These are phyloP conservation scores for Ceratina calcarata DNA, from an alignment of 1,140 invertebrate species.

Conservation along the genomic window DNA sequence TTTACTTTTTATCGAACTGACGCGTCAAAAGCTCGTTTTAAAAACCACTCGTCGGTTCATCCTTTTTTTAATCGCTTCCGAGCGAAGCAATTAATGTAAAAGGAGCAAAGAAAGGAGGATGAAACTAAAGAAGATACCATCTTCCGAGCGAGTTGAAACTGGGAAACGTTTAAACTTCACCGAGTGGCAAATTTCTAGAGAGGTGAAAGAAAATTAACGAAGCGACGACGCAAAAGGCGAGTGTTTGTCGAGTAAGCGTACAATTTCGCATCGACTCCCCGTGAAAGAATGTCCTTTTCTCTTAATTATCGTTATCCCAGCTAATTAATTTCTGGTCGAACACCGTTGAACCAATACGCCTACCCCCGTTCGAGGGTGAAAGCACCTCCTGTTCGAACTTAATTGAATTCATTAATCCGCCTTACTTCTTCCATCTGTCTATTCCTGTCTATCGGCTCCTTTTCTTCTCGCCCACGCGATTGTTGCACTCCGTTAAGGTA, in stretches of 20 bases:
- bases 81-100: too few relatives aligned
- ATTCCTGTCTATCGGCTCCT: background rate
- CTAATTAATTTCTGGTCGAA: conserved; percentile 27
- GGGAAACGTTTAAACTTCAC: background rate
- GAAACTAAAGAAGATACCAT: background rate
- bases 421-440: background rate
- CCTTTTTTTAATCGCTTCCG: too few relatives aligned
- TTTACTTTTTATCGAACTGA: background rate
- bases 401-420: conserved; percentile 26
- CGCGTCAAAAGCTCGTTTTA: background rate
- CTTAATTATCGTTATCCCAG: background rate
- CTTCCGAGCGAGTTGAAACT: background rate
- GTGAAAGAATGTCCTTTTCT: background rate
- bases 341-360: background rate
- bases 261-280: background rate
- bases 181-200: background rate
- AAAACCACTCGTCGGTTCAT: too few relatives aligned
- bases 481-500: too few relatives aligned
- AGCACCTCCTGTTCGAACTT: background rate
- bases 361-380: background rate
- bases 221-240: background rate
- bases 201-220: background rate
- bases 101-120: too few relatives aligned
- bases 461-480: too few relatives aligned
- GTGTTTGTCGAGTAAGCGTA: background rate